Evolutionary conservation across 2,888 invertebrate genomes (phyloP).

Genomic region (Vesta saturnalis): DNA sequence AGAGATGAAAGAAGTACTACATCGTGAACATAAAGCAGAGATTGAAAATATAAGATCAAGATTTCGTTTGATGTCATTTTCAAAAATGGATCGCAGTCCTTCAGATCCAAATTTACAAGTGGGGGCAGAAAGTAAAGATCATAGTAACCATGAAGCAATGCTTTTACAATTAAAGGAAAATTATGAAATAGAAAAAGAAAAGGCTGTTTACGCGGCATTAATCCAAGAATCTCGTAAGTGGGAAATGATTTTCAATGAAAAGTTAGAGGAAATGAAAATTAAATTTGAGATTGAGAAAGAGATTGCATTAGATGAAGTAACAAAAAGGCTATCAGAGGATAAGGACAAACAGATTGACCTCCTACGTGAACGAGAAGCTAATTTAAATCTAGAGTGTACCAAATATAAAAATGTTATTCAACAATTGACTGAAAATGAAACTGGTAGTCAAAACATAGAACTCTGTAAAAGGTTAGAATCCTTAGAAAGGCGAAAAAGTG

Average conservation of each 20-base stretch:
- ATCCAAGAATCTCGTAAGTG: constrained; percentile 68
- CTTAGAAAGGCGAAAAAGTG: constrained; percentile 64
- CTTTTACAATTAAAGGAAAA: constrained; percentile 75
- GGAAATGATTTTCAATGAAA: constrained; percentile 61
- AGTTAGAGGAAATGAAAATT: constrained; percentile 61
- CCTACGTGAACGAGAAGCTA: constrained; percentile 70
- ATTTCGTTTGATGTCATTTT: constrained; percentile 74
- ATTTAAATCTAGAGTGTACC: constrained; percentile 70
- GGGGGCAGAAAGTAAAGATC: constrained; percentile 63
- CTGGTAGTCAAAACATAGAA: constrained; percentile 71
- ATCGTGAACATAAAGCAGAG: constrained; percentile 79
- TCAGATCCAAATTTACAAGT: constrained; percentile 82
- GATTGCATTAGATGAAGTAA: constrained; percentile 67
- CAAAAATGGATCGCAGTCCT: constrained; percentile 72
- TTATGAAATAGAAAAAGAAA: constrained; percentile 69
- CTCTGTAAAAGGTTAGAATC: constrained; percentile 63
- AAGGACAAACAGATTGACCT: constrained; percentile 77
- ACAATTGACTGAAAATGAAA: constrained; percentile 73
- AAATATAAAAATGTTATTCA: constrained; percentile 76
- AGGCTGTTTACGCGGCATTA: constrained; percentile 62
- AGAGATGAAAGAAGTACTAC: constrained; percentile 75
- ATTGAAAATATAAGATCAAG: constrained; percentile 79
- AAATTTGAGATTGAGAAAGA: constrained; percentile 68
- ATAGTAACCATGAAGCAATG: constrained; percentile 72
- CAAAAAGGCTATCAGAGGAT: constrained; percentile 73